Evolutionary conservation across 2,888 invertebrate species (phyloP), one percentile per base, ranked within the genome.

Genomic region (Trichopoda pennipes): DNA sequence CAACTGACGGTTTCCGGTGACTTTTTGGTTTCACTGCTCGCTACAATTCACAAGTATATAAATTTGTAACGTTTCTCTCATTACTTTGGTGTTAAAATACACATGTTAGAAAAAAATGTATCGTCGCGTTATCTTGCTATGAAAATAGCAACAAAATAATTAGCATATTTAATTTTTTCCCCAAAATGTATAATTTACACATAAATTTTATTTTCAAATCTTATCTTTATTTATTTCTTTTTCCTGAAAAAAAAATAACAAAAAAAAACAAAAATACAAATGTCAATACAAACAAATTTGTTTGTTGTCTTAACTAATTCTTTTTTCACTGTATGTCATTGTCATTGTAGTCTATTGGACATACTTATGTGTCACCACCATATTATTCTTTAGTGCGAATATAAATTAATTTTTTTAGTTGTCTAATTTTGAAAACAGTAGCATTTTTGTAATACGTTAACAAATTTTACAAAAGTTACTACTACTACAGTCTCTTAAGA

Each of bases 91-190:
- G 77, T 70, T 51, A 63, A 69, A 63, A 77, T 61, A 77, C 76
- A 70, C 63, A 66, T 79, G 73, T 79, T 75, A 66, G 44, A 74
- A 66, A 35, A 60, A 38, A 38, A 38, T 53, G 55, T 55, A 32
- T 55, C 74, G 74, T 58, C 64, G 58, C 61, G 49, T 81, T 81
- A 81, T 77, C 81, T 77, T 51, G 53, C 63, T 56, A 61, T 47
- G 38, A 68, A 68, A 76, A 58, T 32, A 75, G 14, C 49, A 35
- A 17, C 9, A 19, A 56, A 70, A 60, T 64, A 81, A 81, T 81
- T 81, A 69, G 77, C 81, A 81, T 81, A 63, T 81, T 78, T 78
- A 81, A 81, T 81, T 81, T 81, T 49, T 73, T 64, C 16, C 28
- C 28, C 28, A 14, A 68, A 81, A 69, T 78, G 73, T 70, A 78